Evolutionary conservation across 92 coral and sea anemone species (phyloP).

Genomic region (Plumapathes pennacea): DNA sequence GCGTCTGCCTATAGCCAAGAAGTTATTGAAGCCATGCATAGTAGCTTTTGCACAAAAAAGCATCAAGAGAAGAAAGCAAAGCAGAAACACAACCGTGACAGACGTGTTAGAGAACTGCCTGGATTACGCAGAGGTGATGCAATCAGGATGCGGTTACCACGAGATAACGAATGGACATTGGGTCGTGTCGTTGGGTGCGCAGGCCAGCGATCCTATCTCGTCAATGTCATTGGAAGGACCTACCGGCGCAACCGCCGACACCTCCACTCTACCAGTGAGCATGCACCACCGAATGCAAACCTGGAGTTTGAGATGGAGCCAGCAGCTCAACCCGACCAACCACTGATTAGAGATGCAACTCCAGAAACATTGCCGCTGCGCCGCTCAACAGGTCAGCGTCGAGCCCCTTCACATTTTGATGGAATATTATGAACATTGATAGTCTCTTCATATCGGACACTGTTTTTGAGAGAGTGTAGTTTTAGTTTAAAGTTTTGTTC

Average conservation of each 20-base stretch:
- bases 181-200: slow-evolving; percentile 27
- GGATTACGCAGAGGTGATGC: slow-evolving; percentile 22
- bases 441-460: too few species aligned
- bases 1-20: slow-evolving; percentile 12
- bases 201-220: slow-evolving; percentile 16
- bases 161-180: slow-evolving; percentile 16
- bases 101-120: slow-evolving; percentile 17
- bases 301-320: too few species aligned
- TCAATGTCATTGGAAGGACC: slow-evolving; percentile 12
- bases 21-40: neutral
- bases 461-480: too few species aligned
- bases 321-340: too few species aligned
- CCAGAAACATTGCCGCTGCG: too few species aligned
- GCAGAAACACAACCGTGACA: slow-evolving; percentile 17
- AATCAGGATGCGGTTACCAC: slow-evolving; percentile 23
- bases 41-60: slow-evolving; percentile 7
- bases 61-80: slow-evolving; percentile 14
- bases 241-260: slow-evolving; percentile 7
- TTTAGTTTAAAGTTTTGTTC: too few species aligned
- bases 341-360: too few species aligned
- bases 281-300: too few species aligned
- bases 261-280: slow-evolving; percentile 15
- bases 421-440: too few species aligned
- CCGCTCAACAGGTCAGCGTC: too few species aligned
- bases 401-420: too few species aligned